Percentiles rank a stretch among this genome's conserved stretches.
These are phyloP conservation scores for Tenodera sinensis DNA, from an alignment of 2,888 invertebrate genomes.

Conservation along the genomic window DNA sequence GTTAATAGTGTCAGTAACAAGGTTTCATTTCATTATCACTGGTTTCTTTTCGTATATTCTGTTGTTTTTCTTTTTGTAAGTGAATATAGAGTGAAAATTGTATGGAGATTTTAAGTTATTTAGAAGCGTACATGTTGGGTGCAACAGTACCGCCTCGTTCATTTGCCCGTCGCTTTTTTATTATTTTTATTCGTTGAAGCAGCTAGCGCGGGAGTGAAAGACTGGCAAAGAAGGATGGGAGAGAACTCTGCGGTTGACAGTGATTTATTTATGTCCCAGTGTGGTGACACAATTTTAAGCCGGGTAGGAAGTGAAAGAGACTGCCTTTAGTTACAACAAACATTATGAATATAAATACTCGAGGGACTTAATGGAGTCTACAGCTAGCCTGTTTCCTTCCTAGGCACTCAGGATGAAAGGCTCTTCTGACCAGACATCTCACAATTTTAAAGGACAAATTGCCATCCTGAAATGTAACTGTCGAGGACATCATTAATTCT, in stretches of 20 bases:
- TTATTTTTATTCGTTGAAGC: background rate
- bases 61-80: too few relatives aligned
- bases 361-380: background rate
- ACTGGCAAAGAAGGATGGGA: background rate
- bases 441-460: background rate
- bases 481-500: background rate
- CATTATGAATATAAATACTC: background rate
- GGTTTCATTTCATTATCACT: too few relatives aligned
- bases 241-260: background rate
- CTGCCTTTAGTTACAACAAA: background rate
- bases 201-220: background rate
- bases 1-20: too few relatives aligned
- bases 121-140: background rate
- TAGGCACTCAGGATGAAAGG: background rate
- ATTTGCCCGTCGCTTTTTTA: background rate
- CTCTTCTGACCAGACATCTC: background rate
- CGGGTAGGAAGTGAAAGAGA: background rate
- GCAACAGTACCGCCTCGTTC: background rate
- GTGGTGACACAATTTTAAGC: background rate
- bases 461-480: background rate
- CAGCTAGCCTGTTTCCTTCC: background rate
- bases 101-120: background rate
- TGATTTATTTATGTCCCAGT: constrained; percentile 7
- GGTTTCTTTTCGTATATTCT: too few relatives aligned
- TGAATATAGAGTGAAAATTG: background rate